phyloP scores from a whole-genome alignment of 1,140 invertebrate genomes.

The Grapholita molesta region DNA sequence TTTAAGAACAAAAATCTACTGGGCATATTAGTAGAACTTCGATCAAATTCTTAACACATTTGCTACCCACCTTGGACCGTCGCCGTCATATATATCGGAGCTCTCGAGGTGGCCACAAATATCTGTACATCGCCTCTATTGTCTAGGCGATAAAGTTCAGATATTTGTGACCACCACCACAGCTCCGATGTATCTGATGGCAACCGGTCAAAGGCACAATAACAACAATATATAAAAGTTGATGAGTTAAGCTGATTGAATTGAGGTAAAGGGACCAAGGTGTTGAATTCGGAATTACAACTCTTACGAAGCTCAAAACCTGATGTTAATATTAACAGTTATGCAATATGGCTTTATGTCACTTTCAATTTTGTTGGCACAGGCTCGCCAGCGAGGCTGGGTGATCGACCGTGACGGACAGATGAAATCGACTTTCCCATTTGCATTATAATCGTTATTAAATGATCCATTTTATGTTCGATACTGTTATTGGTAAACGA shows the following conservation, averaged over 20 bases:
- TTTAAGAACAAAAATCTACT: no score
- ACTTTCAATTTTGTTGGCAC: constrained; percentile 13
- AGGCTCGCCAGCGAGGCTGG: constrained; percentile 1
- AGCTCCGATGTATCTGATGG: no score
- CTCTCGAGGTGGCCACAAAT: no score
- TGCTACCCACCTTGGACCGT: no score
- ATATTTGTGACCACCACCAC: no score
- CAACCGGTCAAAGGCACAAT: no score
- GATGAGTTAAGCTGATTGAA: background rate
- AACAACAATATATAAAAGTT: no score
- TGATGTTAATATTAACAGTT: background rate
- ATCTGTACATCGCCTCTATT: no score
- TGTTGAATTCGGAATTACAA: background rate
- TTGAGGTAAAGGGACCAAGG: background rate
- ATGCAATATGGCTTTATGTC: constrained; percentile 15
- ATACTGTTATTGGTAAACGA: background rate
- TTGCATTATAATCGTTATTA: constrained; percentile 17
- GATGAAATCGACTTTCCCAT: constrained; percentile 16
- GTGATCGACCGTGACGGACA: constrained; percentile 8
- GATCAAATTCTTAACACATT: no score
- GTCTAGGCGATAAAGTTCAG: no score
- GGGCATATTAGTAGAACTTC: no score
- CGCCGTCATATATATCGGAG: no score
- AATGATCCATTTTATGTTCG: constrained; percentile 11
- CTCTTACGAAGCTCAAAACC: background rate